These are phyloP conservation scores for Scomber japonicus DNA, from an alignment of 2,113 vertebrate species.

Conservation along the genomic window DNA sequence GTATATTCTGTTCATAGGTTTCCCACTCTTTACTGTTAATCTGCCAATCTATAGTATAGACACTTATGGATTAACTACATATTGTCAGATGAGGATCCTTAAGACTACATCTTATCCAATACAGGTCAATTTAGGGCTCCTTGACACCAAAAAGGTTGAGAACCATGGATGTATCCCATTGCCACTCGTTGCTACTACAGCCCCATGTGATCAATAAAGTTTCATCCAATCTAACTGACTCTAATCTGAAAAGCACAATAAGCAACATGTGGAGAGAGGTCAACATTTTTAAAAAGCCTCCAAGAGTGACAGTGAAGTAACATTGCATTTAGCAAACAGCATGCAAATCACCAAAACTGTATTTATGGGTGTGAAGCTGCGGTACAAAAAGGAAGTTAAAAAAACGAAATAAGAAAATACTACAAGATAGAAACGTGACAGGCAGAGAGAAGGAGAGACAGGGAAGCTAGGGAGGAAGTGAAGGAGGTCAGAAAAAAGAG, in stretches of 20 bases:
- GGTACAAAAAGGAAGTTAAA: background rate
- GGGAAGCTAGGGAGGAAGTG: slow-evolving; percentile 52
- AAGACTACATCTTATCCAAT: too few relatives aligned
- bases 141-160: too few relatives aligned
- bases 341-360: background rate
- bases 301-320: background rate
- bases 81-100: too few relatives aligned
- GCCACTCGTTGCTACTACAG: background rate
- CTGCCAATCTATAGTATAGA: too few relatives aligned
- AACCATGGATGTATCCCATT: background rate
- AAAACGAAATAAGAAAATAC: background rate
- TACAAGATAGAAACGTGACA: background rate
- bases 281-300: slow-evolving; percentile 4
- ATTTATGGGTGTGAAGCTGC: background rate
- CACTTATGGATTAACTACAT: too few relatives aligned
- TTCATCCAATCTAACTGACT: slow-evolving; percentile 4
- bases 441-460: slow-evolving; percentile 13
- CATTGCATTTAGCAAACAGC: background rate
- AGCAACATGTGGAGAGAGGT: slow-evolving; percentile 26
- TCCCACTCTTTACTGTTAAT: too few relatives aligned
- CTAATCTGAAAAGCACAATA: slow-evolving; percentile 3
- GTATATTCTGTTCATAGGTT: too few relatives aligned
- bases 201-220: background rate
- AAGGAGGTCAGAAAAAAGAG: slow-evolving; percentile 16
- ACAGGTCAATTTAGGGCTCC: too few relatives aligned